A percentile compares a stretch with the other conserved stretches of the same genome.
Evolutionary conservation across 2,888 invertebrate genomes (phyloP).

Genomic region (Thymelicus acteon): DNA sequence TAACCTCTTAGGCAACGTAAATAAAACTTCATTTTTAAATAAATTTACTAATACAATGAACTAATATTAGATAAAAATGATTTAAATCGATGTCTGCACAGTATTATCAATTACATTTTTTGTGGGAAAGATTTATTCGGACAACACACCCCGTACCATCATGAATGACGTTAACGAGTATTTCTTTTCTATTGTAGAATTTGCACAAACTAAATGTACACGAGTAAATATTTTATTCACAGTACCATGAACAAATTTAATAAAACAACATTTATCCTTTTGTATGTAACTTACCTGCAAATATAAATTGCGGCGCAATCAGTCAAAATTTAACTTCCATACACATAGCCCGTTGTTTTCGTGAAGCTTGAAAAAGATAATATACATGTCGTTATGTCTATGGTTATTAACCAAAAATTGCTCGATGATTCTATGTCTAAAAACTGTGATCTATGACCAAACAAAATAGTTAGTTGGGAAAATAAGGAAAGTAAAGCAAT

Average conservation of each 20-base stretch:
- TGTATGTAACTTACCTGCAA: slow-evolving; percentile 68
- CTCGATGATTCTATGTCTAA: neutral
- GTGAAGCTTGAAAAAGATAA: slow-evolving; percentile 82
- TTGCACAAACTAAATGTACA: slow-evolving; percentile 17
- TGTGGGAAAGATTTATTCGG: slow-evolving; percentile 49
- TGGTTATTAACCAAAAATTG: slow-evolving; percentile 45
- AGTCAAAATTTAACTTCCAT: slow-evolving; percentile 85
- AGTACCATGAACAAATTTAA: slow-evolving; percentile 21
- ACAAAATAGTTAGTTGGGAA: too few species aligned
- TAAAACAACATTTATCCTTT: slow-evolving; percentile 18
- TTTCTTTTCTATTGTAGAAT: slow-evolving; percentile 43
- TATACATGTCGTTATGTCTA: slow-evolving; percentile 60
- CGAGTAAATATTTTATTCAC: slow-evolving; percentile 21
- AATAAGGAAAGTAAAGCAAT: too few species aligned
- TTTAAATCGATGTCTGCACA: slow-evolving; percentile 6
- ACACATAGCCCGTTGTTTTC: slow-evolving; percentile 85
- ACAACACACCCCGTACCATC: slow-evolving; percentile 63
- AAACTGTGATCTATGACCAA: too few species aligned
- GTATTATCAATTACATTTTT: slow-evolving; percentile 9
- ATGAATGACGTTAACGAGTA: slow-evolving; percentile 52
- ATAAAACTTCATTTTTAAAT: slow-evolving; percentile 10
- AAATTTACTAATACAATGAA: slow-evolving; percentile 10
- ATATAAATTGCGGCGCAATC: slow-evolving; percentile 86
- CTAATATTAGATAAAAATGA: neutral
- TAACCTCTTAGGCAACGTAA: slow-evolving; percentile 31